phyloP scores from a whole-genome alignment of 2,797 vertebrate genomes.

The Salarias fasciatus region DNA sequence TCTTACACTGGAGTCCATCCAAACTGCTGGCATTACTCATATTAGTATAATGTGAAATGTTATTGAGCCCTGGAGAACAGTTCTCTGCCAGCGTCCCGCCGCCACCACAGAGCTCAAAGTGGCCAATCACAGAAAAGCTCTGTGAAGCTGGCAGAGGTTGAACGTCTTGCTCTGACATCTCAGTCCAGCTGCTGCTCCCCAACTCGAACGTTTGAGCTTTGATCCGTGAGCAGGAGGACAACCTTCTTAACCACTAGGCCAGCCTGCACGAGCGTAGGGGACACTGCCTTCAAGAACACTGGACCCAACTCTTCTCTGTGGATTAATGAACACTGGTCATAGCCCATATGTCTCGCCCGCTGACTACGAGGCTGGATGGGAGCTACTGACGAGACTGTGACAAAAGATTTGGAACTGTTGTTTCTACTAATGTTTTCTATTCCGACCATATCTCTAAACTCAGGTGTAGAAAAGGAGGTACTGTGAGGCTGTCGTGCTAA shows the following conservation, averaged over 20 bases:
- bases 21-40: conserved; percentile 32
- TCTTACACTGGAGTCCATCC: conserved; percentile 43
- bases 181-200: neutral
- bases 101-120: neutral
- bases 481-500: conserved; percentile 59
- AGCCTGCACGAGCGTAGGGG: conserved; percentile 31
- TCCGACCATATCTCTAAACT: conserved; percentile 73
- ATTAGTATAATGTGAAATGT: conserved; percentile 54
- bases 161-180: conserved; percentile 6
- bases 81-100: neutral
- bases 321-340: conserved; percentile 17
- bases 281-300: conserved; percentile 52
- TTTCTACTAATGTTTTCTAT: conserved; percentile 46
- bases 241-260: conserved; percentile 49
- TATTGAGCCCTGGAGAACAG: conserved; percentile 39
- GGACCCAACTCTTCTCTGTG: conserved; percentile 40
- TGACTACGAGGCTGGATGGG: neutral
- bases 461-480: conserved; percentile 79
- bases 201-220: conserved; percentile 7
- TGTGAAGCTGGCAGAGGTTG: conserved; percentile 15
- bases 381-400: conserved; percentile 39
- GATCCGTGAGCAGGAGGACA: conserved; percentile 20
- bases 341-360: conserved; percentile 3
- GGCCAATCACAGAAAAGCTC: neutral
- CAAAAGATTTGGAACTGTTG: conserved; percentile 15